These are phyloP conservation scores for Papilio aristodemus DNA, from an alignment of 1,140 invertebrate species.

Conservation along the genomic window DNA sequence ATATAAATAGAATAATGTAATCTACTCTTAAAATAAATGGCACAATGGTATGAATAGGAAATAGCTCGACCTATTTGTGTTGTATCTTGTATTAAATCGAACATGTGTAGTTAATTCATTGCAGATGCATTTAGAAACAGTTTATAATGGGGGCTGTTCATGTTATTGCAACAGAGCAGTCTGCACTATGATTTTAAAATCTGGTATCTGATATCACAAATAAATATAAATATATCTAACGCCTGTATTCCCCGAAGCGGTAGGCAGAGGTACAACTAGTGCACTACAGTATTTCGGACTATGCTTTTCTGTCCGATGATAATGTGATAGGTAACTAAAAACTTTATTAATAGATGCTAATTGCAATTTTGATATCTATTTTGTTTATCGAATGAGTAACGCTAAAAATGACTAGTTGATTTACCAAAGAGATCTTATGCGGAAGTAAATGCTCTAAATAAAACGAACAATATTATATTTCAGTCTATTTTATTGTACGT, in stretches of 20 bases:
- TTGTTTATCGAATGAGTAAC: no score
- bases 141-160: constrained; percentile 22
- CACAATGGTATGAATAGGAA: constrained; percentile 12
- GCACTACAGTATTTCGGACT: not conserved
- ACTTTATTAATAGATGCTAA: no score
- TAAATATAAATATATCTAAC: constrained; percentile 16
- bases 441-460: no score
- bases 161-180: constrained; percentile 20
- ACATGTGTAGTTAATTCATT: constrained; percentile 29
- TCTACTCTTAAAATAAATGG: constrained; percentile 6
- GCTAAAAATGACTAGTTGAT: no score
- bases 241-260: no score
- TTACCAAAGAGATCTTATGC: no score
- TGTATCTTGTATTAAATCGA: constrained; percentile 32
- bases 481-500: no score
- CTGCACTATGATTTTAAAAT: constrained; percentile 22
- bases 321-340: not conserved
- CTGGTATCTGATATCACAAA: constrained; percentile 14
- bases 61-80: constrained; percentile 29
- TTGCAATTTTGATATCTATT: no score
- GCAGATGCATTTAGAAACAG: constrained; percentile 29
- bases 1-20: not conserved
- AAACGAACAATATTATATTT: no score
- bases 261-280: no score
- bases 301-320: not conserved